Evolutionary conservation across 2,888 invertebrate genomes (phyloP), one percentile per base, ranked within the genome.

Genomic region (Hirudinaria manillensis): DNA sequence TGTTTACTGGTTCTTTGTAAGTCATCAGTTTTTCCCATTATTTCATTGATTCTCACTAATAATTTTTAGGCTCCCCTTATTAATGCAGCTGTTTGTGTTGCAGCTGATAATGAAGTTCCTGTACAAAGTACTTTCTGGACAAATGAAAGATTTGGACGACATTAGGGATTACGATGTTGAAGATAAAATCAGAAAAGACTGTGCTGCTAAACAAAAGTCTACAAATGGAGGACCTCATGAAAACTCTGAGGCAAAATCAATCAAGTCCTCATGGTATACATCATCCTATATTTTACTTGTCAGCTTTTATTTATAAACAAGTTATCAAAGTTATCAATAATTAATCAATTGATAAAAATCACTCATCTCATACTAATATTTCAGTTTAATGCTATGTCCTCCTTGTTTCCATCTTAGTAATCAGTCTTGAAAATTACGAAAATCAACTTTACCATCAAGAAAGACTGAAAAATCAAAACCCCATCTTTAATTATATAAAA

Each of bases 1-100:
- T 78, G 77, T 83, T 55, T 85, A 85, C 78, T 85, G 85, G 85
- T 85, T 84, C 78, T 79, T 81, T 79, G 84, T 85, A 76, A 80
- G 80, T 80, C 10, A 24, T 27, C 65, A n/a, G 45, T 16, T 53
- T 53, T 53, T 53, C 16, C 16, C 21, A 19, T 53, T 53, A 19
- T 53, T 45, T 27, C 66, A n/a, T 10, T 66, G 10, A 21, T 66
- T n/a, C 7, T 68, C n/a, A 70, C 6, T 24, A 45, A 10, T 70
- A 45, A 36, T 19, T 27, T 70, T 36, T n/a, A 10, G 1, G n/a
- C 1, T 61, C 21, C 29, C 1, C 24, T 13, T 61, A 16, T 61
- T 27, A 68, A 13, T 68, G 10, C 27, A 29, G 6, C 27, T 13
- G 10, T 1, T 36, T 34, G 13, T 36, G 27, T 45, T 36, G 70